Conservation (phyloP, 2,113 vertebrate species). For the Xiphophorus maculatus region DNA sequence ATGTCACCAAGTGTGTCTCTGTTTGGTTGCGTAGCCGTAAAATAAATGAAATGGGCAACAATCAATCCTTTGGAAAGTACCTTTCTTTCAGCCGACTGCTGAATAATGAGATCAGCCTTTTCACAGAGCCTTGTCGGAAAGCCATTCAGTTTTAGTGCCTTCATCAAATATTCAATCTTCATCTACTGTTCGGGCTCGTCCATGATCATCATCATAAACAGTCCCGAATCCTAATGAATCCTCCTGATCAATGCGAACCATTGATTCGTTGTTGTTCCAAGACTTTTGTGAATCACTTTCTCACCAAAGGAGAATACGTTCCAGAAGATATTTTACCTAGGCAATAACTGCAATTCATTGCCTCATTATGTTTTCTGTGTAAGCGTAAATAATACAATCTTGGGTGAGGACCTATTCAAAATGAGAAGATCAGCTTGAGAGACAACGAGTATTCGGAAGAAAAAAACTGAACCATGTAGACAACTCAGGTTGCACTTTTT, state of each 20-base stretch:
- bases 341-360: not conserved
- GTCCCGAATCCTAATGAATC: not conserved
- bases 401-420: not conserved
- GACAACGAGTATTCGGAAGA: too few relatives aligned
- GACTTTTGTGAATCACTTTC: not conserved
- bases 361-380: not conserved
- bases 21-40: not conserved
- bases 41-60: not conserved
- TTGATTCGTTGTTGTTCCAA: not conserved
- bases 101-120: not conserved
- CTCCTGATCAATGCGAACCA: not conserved
- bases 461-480: too few relatives aligned
- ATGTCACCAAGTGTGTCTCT: not conserved
- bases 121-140: not conserved
- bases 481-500: not conserved
- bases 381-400: not conserved
- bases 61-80: not conserved
- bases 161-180: slow-evolving; percentile 1
- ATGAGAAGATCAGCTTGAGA: too few relatives aligned
- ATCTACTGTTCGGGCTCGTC: not conserved
- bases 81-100: not conserved
- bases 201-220: not conserved
- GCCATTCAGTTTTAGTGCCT: not conserved
- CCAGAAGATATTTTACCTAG: not conserved
- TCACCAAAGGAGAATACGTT: not conserved